These are phyloP conservation scores for Camelus bactrianus DNA, from an alignment of 2,113 vertebrate species.

Conservation along the genomic window DNA sequence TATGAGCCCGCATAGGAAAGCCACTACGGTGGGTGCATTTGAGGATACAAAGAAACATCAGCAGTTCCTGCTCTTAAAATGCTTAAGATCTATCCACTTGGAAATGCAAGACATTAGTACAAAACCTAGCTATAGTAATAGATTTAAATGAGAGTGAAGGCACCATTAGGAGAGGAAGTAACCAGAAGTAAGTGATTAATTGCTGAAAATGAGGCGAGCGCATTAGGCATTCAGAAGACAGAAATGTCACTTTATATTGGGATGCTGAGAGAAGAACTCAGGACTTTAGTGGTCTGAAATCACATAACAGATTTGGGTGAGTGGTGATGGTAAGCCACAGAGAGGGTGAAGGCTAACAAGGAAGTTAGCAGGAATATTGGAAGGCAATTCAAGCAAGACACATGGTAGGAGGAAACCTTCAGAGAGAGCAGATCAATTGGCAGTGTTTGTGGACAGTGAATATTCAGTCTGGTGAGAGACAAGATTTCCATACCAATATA, in stretches of 20 bases:
- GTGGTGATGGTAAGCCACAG: accelerated
- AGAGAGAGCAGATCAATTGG: not conserved
- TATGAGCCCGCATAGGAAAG: constrained; percentile 40
- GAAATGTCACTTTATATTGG: not conserved
- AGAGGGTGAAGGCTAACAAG: not conserved
- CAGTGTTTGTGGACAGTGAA: not conserved
- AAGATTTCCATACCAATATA: not conserved
- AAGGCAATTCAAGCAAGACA: not conserved
- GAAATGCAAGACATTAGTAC: not conserved
- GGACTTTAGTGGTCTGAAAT: not conserved
- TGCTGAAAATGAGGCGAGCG: not conserved
- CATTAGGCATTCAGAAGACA: not conserved
- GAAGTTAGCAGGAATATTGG: not conserved
- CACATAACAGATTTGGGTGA: not conserved
- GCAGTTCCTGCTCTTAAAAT: not conserved
- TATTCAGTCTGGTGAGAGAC: not conserved
- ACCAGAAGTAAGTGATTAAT: not conserved
- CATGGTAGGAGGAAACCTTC: not conserved
- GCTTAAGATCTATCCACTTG: not conserved
- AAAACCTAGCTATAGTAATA: not conserved
- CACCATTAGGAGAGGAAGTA: not conserved
- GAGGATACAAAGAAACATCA: not conserved
- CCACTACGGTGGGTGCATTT: not conserved
- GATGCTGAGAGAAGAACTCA: not conserved
- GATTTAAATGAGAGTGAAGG: not conserved